Percentiles rank a stretch among this genome's conserved stretches.
Evolutionary conservation across 2,888 invertebrate species (phyloP).

Genomic region (Athrips mouffetella): DNA sequence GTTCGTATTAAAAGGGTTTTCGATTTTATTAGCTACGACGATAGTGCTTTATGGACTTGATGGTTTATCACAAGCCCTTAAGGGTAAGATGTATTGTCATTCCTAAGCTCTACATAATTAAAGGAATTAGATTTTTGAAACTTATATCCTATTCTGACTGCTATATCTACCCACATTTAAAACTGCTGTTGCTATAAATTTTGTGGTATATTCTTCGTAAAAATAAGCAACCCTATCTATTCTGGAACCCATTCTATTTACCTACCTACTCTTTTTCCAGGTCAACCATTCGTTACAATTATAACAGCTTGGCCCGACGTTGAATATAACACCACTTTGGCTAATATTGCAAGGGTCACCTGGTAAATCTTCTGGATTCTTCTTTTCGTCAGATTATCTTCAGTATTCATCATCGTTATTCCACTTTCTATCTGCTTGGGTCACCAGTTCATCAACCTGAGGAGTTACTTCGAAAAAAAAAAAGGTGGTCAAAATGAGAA

Average conservation of each 20-base stretch:
- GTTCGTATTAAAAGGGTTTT: constrained; percentile 8
- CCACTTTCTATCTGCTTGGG: constrained; percentile 29
- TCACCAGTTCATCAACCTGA: constrained; percentile 35
- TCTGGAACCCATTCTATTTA: too few species aligned
- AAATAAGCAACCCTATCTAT: too few species aligned
- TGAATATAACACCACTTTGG: constrained; percentile 24
- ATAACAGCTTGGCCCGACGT: constrained; percentile 40
- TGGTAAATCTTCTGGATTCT: constrained; percentile 37
- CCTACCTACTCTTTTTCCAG: constrained; percentile 13
- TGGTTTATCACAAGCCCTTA: constrained; percentile 22
- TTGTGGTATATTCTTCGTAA: too few species aligned
- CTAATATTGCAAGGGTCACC: constrained; percentile 25
- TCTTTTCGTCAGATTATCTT: constrained; percentile 29
- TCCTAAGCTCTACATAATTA: too few species aligned
- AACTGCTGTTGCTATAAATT: too few species aligned
- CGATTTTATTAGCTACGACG: neutral
- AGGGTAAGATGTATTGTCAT: neutral
- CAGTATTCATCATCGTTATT: constrained; percentile 27
- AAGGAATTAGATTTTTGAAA: too few species aligned
- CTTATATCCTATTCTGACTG: too few species aligned
- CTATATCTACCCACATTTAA: too few species aligned
- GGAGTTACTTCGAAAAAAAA: constrained; percentile 34
- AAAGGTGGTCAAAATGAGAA: constrained; percentile 33
- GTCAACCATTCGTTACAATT: constrained; percentile 32
- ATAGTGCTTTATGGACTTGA: constrained; percentile 22